phyloP scores from a whole-genome alignment of 2,113 vertebrate species.

The Callopanchax toddi region DNA sequence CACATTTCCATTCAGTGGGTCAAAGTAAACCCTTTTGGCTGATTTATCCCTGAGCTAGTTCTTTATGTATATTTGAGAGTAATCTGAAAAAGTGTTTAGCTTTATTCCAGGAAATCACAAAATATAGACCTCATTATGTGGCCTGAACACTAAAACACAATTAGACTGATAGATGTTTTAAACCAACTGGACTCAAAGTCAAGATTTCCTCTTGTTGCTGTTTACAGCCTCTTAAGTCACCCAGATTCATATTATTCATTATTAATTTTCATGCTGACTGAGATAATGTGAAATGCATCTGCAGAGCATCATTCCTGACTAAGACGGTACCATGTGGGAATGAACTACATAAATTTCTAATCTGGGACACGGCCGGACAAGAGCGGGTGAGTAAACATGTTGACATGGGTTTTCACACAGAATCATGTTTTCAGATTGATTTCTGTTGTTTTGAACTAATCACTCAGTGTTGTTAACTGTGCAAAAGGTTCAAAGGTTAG shows the following conservation, averaged over 20 bases:
- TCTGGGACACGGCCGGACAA: constrained; percentile 99
- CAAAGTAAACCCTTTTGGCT: no score
- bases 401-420: no score
- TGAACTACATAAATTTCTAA: constrained; percentile 98
- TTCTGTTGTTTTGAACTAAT: constrained; percentile 18
- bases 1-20: not conserved
- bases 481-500: constrained; percentile 27
- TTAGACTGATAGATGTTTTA: no score
- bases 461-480: constrained; percentile 18
- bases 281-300: constrained; percentile 47
- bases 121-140: not conserved
- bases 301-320: constrained; percentile 96
- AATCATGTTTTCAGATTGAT: not conserved
- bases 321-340: constrained; percentile 96
- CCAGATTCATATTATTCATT: not conserved
- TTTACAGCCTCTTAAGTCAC: not conserved
- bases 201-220: no score
- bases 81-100: no score
- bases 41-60: no score
- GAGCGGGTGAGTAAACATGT: constrained; percentile 85
- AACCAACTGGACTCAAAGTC: no score
- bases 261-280: constrained; percentile 16
- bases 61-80: no score
- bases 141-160: not conserved
- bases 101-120: not conserved